Conservation (phyloP, 2,888 invertebrate genomes). For the Heliconius charithonia region DNA sequence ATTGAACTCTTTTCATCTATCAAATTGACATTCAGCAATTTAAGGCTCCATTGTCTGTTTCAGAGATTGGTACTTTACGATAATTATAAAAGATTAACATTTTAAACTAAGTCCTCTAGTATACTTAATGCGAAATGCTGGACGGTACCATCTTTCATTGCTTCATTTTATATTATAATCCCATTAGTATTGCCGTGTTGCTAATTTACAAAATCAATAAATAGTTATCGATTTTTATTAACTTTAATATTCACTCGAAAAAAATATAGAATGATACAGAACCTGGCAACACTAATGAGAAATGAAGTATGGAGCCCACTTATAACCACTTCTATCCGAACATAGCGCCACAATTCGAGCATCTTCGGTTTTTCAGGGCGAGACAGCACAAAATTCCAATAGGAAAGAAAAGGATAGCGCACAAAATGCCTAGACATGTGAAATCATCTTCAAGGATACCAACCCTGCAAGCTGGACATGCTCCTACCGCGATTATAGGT, state of each 20-base stretch:
- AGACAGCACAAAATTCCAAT: constrained; percentile 94
- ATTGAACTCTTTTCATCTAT: neutral
- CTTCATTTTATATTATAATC: neutral
- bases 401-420: constrained; percentile 94
- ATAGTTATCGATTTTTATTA: neutral
- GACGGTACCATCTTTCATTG: constrained; percentile 29
- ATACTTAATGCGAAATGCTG: constrained; percentile 17
- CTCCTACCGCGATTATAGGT: constrained; percentile 92
- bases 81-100: neutral
- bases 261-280: neutral
- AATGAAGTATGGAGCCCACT: constrained; percentile 37
- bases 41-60: constrained; percentile 9
- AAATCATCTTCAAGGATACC: constrained; percentile 94
- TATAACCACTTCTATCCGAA: constrained; percentile 82
- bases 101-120: neutral
- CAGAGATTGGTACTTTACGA: neutral
- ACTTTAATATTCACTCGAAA: neutral
- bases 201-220: constrained; percentile 7
- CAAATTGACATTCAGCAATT: neutral
- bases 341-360: constrained; percentile 93
- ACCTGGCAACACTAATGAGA: constrained; percentile 3
- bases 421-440: constrained; percentile 91
- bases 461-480: constrained; percentile 94
- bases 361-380: constrained; percentile 91
- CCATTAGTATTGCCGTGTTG: neutral